Percentiles rank a stretch among this genome's conserved stretches.
Conservation (phyloP, 2,888 invertebrate species). For the Tachystola acroxantha region DNA sequence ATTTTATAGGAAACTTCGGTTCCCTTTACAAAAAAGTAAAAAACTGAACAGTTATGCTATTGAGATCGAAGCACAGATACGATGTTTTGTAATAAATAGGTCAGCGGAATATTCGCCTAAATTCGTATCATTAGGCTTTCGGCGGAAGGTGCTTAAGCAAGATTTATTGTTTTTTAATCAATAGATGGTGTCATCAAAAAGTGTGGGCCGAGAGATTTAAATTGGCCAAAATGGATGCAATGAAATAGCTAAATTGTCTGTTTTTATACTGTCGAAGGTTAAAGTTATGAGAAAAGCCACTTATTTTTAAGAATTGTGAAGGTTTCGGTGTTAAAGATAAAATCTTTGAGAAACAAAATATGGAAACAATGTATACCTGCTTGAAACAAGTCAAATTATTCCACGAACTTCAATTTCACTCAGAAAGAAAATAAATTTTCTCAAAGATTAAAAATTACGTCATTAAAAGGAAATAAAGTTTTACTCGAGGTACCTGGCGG, state of each 20-base stretch:
- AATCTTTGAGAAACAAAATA: no score
- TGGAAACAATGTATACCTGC: no score
- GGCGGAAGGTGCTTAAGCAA: slow-evolving; percentile 39
- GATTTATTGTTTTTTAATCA: slow-evolving; percentile 72
- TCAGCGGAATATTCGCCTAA: slow-evolving; percentile 46
- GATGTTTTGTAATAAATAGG: slow-evolving; percentile 66
- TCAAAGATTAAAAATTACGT: slow-evolving; percentile 7
- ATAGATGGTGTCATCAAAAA: slow-evolving; percentile 31
- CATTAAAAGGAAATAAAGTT: slow-evolving; percentile 20
- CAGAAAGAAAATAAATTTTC: slow-evolving; percentile 26
- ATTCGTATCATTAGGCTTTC: slow-evolving; percentile 66
- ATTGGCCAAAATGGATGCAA: slow-evolving; percentile 23
- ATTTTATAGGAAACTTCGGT: slow-evolving; percentile 55
- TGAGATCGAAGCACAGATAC: slow-evolving; percentile 47
- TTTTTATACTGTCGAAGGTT: no score
- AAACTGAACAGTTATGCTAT: slow-evolving; percentile 53
- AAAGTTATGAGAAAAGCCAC: no score
- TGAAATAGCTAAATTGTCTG: background rate
- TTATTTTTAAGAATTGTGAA: no score
- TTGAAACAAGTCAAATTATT: no score
- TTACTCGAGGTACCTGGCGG: no score
- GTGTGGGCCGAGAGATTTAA: slow-evolving; percentile 29
- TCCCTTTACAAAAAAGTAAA: slow-evolving; percentile 55
- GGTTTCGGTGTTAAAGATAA: no score
- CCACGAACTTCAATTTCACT: slow-evolving; percentile 24